A percentile compares a stretch with the other conserved stretches of the same genome.
These are phyloP conservation scores for Etheostoma perlongum DNA, from an alignment of 2,797 vertebrate species.

Conservation along the genomic window DNA sequence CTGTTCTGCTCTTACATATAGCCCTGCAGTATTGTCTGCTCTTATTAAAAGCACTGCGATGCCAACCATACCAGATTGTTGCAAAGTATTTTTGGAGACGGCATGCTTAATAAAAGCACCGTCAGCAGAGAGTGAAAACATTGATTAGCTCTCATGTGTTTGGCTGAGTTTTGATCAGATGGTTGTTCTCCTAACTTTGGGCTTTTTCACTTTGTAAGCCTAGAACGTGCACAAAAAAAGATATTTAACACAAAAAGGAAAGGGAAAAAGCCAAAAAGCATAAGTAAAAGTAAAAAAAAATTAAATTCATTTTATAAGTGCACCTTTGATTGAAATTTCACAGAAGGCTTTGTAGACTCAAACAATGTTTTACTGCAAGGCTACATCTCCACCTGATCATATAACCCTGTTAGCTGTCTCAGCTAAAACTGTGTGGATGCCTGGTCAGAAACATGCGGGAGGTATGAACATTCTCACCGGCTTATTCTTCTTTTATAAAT, in stretches of 20 bases:
- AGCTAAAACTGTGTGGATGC: too few relatives aligned
- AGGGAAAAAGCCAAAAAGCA: too few relatives aligned
- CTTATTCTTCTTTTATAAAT: not conserved
- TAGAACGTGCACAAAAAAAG: too few relatives aligned
- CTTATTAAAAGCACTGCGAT: not conserved
- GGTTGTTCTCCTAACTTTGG: not conserved
- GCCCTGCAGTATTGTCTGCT: not conserved
- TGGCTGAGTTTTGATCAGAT: not conserved
- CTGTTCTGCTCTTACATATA: not conserved
- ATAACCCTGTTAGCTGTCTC: too few relatives aligned
- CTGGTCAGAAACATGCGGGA: not conserved
- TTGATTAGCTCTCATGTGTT: not conserved
- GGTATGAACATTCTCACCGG: not conserved
- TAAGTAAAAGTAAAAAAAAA: too few relatives aligned
- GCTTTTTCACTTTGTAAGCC: too few relatives aligned
- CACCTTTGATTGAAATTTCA: too few relatives aligned
- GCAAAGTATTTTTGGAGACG: not conserved
- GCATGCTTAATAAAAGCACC: not conserved
- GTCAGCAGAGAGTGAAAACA: not conserved
- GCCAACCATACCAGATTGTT: not conserved
- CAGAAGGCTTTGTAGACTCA: too few relatives aligned
- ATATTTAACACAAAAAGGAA: too few relatives aligned
- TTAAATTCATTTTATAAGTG: too few relatives aligned
- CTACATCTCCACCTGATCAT: too few relatives aligned
- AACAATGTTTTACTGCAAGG: too few relatives aligned